These are phyloP conservation scores for Nemoura dubitans DNA, from an alignment of 2,888 invertebrate species.

Conservation along the genomic window DNA sequence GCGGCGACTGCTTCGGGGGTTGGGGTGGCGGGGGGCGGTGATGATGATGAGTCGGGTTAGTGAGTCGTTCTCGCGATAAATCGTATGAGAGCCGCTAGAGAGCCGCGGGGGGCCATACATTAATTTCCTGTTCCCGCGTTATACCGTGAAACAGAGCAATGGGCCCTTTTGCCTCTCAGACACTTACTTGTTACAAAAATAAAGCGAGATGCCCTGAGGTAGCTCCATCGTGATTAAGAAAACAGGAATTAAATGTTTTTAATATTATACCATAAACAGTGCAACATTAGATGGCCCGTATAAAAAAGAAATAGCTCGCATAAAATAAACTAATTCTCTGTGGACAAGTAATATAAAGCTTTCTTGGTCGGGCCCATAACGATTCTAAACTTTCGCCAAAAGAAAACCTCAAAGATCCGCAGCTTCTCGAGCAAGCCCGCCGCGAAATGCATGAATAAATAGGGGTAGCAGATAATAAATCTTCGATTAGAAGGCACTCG, in stretches of 20 bases:
- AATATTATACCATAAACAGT: not conserved
- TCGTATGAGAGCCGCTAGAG: not conserved
- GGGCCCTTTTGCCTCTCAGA: not conserved
- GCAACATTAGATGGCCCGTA: not conserved
- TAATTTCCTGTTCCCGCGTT: conserved; percentile 29
- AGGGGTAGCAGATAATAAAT: conserved; percentile 29
- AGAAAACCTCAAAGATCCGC: not conserved
- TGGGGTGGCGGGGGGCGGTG: not conserved
- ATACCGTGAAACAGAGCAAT: not conserved
- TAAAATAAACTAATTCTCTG: not conserved
- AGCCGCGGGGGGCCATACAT: conserved; percentile 30
- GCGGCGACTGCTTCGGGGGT: not conserved
- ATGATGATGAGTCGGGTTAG: conserved; percentile 9
- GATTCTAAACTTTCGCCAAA: not conserved
- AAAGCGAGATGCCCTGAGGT: conserved; percentile 19
- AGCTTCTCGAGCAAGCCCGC: conserved; percentile 8
- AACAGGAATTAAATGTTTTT: conserved; percentile 10
- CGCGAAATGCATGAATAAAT: conserved; percentile 29
- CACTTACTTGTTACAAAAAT: not conserved
- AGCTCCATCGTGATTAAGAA: conserved; percentile 27
- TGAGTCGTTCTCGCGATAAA: conserved; percentile 31
- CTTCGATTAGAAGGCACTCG: conserved; percentile 18
- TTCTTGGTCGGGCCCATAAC: not conserved
- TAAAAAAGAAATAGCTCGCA: not conserved
- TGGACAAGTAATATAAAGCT: not conserved